Base-by-base conservation (phyloP, 2,113 vertebrate genomes). In the Pseudolaguvia tuberculata region DNA sequence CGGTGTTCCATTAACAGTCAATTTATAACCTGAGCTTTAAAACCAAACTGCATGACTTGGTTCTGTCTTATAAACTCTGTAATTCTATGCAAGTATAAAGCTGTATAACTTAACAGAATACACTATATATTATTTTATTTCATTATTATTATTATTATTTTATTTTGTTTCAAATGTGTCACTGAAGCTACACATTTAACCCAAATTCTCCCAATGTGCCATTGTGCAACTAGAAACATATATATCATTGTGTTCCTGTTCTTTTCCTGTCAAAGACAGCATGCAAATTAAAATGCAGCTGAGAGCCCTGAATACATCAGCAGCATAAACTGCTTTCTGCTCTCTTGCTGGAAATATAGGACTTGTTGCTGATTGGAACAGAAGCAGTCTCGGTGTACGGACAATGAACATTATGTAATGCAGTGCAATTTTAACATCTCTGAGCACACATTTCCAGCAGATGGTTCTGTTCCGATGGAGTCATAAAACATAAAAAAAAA, bases 321-420 rank as follows among this genome's bases (percentile, higher is more conserved):
- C 58, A 63, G 59, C 59, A 17, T 20, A 52, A 62, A 63, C 48
- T 45, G 66, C 57, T 61, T 59, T 61, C 29, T 29, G 39, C 35
- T 53, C 31, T 62, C 56, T 57, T 62, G 35, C 50, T 66, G 35
- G 35, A 65, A 35, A 76, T 20, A n/a, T 50, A 57, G 57, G 55
- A 70, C 75, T 76, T 76, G 75, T 76, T 76, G 75, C 75, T 53
- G 75, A 51, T 5, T 58, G 63, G 73, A 50, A 51, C 8, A 52
- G 52, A 76, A 47, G 59, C 48, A 52, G 21, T 23, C 45, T 21
- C 27, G 51, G 5, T 13, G 2, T 61, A 13, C 20, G 17, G 55
- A 73, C 45, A 35, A 23, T 42, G 27, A 63, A 35, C 45, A 23
- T 75, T 75, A 75, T 55, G 61, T 65, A 74, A 74, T 51, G 21